Evolutionary conservation across 2,113 vertebrate species (phyloP).

Genomic region (Hemichromis elongatus): DNA sequence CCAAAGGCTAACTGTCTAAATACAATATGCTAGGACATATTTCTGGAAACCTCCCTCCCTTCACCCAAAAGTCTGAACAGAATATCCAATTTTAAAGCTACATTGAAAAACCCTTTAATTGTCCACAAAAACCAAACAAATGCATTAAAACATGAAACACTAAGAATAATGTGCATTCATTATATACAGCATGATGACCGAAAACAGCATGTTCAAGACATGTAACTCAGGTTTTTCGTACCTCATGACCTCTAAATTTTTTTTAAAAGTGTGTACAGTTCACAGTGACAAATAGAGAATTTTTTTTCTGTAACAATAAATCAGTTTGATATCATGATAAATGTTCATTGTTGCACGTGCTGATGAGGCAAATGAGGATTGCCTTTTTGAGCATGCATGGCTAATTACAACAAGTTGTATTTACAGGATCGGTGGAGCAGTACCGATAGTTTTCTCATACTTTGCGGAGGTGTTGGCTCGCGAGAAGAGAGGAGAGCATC

Average conservation of each 20-base stretch:
- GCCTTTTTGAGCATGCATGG: background rate
- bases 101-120: background rate
- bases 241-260: too few relatives aligned
- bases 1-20: background rate
- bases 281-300: background rate
- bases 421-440: slow-evolving; percentile 88
- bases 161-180: background rate
- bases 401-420: background rate
- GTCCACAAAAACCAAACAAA: background rate
- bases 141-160: background rate
- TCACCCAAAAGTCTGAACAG: background rate
- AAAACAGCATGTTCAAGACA: background rate
- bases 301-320: background rate
- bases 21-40: background rate
- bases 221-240: background rate
- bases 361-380: background rate
- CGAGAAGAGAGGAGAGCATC: slow-evolving; percentile 93
- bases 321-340: background rate
- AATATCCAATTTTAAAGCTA: background rate
- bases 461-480: slow-evolving; percentile 93
- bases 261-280: background rate
- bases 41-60: background rate
- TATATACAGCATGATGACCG: background rate
- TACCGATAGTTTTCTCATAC: slow-evolving; percentile 93
- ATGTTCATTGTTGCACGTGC: background rate